phyloP scores from a whole-genome alignment of 2,113 vertebrate genomes.

The Thunnus maccoyii region DNA sequence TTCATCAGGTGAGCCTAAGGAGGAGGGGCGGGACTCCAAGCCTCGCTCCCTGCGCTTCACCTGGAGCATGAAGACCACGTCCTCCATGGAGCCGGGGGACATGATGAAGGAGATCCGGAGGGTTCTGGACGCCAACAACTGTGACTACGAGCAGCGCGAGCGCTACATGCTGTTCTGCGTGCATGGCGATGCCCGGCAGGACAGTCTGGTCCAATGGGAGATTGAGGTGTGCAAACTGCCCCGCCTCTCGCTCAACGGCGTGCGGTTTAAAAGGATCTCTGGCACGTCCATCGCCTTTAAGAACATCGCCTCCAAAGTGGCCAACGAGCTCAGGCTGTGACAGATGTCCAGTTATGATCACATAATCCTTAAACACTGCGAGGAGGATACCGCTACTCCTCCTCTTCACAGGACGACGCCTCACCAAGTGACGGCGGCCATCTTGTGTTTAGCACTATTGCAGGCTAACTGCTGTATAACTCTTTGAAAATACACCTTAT shows the following conservation, averaged over 20 bases:
- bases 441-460: constrained; percentile 76
- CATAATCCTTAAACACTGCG: neutral
- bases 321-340: constrained; percentile 95
- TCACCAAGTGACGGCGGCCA: neutral
- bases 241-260: constrained; percentile 92
- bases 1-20: constrained; percentile 89
- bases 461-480: constrained; percentile 69
- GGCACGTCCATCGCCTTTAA: constrained; percentile 96
- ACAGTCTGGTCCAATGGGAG: constrained; percentile 94
- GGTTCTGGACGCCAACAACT: constrained; percentile 94
- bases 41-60: constrained; percentile 94
- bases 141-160: constrained; percentile 95
- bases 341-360: constrained; percentile 26
- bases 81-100: constrained; percentile 94
- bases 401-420: neutral
- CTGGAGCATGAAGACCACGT: constrained; percentile 97
- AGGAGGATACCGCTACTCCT: neutral
- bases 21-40: constrained; percentile 91
- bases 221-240: constrained; percentile 96
- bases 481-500: constrained; percentile 32
- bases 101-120: constrained; percentile 96
- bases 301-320: constrained; percentile 96
- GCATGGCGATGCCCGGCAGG: constrained; percentile 91
- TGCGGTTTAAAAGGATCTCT: constrained; percentile 95
- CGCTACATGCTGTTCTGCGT: constrained; percentile 95